Percentiles rank a stretch among this genome's conserved stretches.
Conservation (phyloP, 1,140 invertebrate species). For the Solenopsis invicta region DNA sequence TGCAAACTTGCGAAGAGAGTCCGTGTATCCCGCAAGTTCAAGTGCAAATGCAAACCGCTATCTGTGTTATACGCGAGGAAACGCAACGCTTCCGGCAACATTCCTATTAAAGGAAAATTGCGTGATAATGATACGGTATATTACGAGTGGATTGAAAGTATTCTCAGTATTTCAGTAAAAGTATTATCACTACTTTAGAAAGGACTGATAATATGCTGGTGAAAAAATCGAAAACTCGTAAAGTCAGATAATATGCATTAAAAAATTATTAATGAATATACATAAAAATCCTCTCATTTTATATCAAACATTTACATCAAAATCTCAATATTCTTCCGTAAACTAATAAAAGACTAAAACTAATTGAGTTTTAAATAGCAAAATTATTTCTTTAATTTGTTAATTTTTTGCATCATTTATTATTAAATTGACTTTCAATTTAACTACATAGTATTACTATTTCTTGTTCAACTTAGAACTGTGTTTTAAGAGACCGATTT, state of each 20-base stretch:
- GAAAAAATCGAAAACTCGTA: not conserved
- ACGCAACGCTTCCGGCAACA: slow-evolving; percentile 21
- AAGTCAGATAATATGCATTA: not conserved
- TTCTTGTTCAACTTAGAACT: too few species aligned
- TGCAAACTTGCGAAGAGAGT: not conserved
- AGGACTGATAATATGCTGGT: not conserved
- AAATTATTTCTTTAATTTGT: not conserved
- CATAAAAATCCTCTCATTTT: not conserved
- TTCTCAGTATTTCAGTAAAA: too few species aligned
- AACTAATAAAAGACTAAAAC: too few species aligned
- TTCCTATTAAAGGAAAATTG: slow-evolving; percentile 34
- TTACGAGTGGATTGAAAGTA: slow-evolving; percentile 25
- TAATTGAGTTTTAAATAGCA: not conserved
- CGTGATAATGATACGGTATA: not conserved
- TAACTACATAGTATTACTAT: too few species aligned
- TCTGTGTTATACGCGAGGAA: slow-evolving; percentile 23
- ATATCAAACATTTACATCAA: not conserved
- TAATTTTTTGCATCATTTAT: not conserved
- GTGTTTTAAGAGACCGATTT: too few species aligned
- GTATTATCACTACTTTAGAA: too few species aligned
- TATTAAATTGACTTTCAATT: too few species aligned
- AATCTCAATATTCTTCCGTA: not conserved
- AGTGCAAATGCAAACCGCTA: slow-evolving; percentile 32
- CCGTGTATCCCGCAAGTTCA: slow-evolving; percentile 28
- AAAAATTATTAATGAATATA: not conserved